A percentile compares a stretch with the other conserved stretches of the same genome.
phyloP scores from a whole-genome alignment of 1,140 invertebrate genomes.

The Goniozus legneri region DNA sequence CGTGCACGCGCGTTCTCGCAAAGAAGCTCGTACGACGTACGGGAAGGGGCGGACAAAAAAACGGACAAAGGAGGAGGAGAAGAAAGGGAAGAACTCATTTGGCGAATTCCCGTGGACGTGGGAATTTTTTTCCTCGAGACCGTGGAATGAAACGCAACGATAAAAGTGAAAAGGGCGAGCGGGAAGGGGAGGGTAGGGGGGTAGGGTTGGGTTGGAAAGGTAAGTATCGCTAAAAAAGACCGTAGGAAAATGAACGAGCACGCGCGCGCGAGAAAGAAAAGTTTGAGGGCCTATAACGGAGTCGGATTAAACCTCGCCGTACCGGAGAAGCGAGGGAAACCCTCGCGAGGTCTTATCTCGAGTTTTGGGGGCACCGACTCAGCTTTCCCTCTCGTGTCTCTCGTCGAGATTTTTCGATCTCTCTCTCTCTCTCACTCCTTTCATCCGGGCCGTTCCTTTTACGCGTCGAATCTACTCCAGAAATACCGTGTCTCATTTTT shows the following conservation, averaged over 20 bases:
- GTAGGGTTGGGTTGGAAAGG: neutral
- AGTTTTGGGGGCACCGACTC: neutral
- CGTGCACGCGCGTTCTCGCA: too few species aligned
- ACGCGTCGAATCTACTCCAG: too few species aligned
- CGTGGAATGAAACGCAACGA: neutral
- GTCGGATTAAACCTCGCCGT: neutral
- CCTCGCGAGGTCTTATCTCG: too few species aligned
- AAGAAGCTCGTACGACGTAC: neutral
- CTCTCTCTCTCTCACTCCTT: neutral
- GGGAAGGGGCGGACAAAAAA: neutral
- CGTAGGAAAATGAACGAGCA: neutral
- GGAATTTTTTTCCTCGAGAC: slow-evolving; percentile 7
- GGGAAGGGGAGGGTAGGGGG: neutral
- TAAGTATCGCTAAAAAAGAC: neutral
- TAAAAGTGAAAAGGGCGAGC: neutral
- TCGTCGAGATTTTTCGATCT: neutral
- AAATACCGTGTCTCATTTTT: too few species aligned
- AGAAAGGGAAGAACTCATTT: neutral
- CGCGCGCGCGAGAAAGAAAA: slow-evolving; percentile 2
- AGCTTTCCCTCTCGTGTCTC: neutral
- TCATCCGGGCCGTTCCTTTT: too few species aligned
- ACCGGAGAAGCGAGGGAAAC: too few species aligned
- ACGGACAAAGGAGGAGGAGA: neutral
- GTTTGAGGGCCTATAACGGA: slow-evolving; percentile 2
- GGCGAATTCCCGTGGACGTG: slow-evolving; percentile 4